Evolutionary conservation across 2,888 invertebrate species (phyloP), one percentile per base, ranked within the genome.

Genomic region (Cataglyphis altisquamis): DNA sequence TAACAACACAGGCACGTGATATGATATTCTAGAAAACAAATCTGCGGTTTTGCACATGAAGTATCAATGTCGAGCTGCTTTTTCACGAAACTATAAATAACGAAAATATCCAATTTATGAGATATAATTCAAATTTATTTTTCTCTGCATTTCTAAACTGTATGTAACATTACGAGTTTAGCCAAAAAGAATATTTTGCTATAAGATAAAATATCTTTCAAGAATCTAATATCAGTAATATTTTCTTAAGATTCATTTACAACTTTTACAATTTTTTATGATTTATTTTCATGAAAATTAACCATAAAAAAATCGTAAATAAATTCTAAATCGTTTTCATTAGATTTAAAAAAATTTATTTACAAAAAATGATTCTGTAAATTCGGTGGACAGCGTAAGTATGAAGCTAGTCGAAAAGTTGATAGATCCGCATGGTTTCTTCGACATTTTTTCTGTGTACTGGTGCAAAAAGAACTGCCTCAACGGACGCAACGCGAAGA

Each of bases 401-500:
- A 39, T 25, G 8, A 25, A 75, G 18, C 18, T n/a, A 55, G 25
- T 25, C 25, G 52, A 75, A 32, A n/a, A 60, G 2, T 70, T 57
- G n/a, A 39, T 52, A 10, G 5, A 10, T 18, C n/a, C 9, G 29
- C 18, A 15, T 48, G 39, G 29, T 74, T 63, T 6, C 63, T 5
- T 60, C 74, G 39, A 39, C n/a, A 29, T 60, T 77, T 66, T 75
- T 57, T 32, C 21, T 10, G 3, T 10, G 5, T 9, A 18, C 32
- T 6, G 21, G 41, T 18, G 21, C n/a, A 55, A 57, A 77, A 68
- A 77, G 18, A 45, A 48, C 10, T 21, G 32, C 48, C 32, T 63
- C 70, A 12, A 8, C 25, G 57, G 64, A 32, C 36, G 77, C 48
- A 63, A 63, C 83, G 84, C 32, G 45, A 5, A 77, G 67, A 80